These are phyloP conservation scores for Drosophila fulvimacula DNA, from an alignment of 2,888 invertebrate genomes.

Conservation along the genomic window DNA sequence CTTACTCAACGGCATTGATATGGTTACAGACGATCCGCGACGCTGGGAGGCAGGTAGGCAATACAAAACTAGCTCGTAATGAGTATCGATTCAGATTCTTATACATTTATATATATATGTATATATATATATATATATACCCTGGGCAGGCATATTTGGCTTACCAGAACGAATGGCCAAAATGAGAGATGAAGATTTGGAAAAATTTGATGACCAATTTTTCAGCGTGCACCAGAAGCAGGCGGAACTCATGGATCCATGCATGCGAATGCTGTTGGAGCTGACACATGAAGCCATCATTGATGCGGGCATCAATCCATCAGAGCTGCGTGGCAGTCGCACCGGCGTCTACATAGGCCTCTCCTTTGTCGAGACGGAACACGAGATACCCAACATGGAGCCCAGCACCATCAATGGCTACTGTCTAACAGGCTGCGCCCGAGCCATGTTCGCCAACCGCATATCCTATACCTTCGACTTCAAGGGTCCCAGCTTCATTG, in stretches of 20 bases:
- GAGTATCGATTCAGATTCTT: neutral
- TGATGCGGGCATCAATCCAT: conserved; percentile 95
- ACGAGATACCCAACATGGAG: conserved; percentile 91
- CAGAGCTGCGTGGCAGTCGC: conserved; percentile 92
- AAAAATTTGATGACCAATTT: conserved; percentile 93
- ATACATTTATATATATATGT: neutral
- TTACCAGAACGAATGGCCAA: conserved; percentile 93
- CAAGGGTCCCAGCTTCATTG: conserved; percentile 97
- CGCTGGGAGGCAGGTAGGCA: conserved; percentile 92
- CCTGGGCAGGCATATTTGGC: conserved; percentile 88
- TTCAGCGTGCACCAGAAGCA: conserved; percentile 97
- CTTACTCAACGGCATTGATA: conserved; percentile 95
- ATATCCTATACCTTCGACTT: conserved; percentile 98
- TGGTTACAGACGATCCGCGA: conserved; percentile 95
- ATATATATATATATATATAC: neutral
- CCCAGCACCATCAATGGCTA: conserved; percentile 95
- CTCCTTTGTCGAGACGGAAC: conserved; percentile 95
- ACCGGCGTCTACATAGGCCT: conserved; percentile 98
- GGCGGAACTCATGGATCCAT: conserved; percentile 96
- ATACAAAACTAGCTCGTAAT: no score
- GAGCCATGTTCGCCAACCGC: conserved; percentile 98
- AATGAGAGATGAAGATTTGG: conserved; percentile 89
- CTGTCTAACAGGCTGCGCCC: conserved; percentile 95
- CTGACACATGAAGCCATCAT: conserved; percentile 95
- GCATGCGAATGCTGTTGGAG: conserved; percentile 95